Base-by-base conservation (phyloP, 1,140 invertebrate species). In the Pseudomyrmex flavicornis region DNA sequence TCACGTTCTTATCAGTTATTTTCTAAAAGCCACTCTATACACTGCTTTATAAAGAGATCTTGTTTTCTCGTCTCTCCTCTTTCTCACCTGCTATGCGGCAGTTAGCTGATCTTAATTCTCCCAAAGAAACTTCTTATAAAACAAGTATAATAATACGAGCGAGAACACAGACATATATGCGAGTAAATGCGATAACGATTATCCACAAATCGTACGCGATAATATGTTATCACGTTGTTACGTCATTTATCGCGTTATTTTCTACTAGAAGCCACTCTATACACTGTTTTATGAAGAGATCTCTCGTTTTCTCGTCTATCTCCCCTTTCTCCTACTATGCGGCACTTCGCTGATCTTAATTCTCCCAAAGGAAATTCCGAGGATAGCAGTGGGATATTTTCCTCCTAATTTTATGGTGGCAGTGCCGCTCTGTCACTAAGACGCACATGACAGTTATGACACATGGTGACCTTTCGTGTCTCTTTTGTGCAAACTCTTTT, bases 321-420 rank as follows among this genome's bases (percentile, higher is more conserved):
- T 69, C 35, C 52, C 5, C 48, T 75, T 48, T 68, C 65, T 22
- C 58, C 10, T 54, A 61, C 52, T 54, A 54, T 83, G 26, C 22
- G 54, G 35, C 62, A 73, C 76, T 68, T 66, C 17, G 44, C 65
- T 70, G 66, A 76, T 85, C 54, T 65, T 58, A 82, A 85, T 54
- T 82, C 79, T 63, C 73, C 69, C 68, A 72, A 88, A 90, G 84
- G 56, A 86, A 88, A 86, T 90, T 87, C 69, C 69, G 20, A 20
- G 72, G 58, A 86, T 61, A 46, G 44, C 68, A 17, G 52, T 50
- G 22, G 66, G 79, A 90, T 84, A 90, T 85, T 90, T 90, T 85
- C 75, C 62, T 80, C 73, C 68, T 85, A 90, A 90, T 90, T 88
- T 85, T 70, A 61, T 15, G 59, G 44, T 7, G 5, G 35, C 59